phyloP scores from a whole-genome alignment of 2,797 vertebrate genomes.

The Semaprochilodus insignis region DNA sequence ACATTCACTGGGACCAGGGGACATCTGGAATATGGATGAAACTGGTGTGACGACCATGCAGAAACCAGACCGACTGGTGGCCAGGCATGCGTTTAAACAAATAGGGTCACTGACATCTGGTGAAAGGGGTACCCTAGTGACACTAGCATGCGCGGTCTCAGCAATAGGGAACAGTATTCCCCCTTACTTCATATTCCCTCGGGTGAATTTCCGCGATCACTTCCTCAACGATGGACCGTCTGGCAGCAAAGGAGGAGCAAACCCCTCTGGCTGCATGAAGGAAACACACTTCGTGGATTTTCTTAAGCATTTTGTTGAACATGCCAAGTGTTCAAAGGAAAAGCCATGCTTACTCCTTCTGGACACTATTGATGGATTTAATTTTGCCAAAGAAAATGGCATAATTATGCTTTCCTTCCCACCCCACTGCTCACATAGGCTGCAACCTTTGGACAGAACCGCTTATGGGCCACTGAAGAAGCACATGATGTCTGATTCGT shows the following conservation, averaged over 20 bases:
- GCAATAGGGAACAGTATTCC: too few species aligned
- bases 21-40: slow-evolving; percentile 45
- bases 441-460: slow-evolving; percentile 30
- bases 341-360: slow-evolving; percentile 9
- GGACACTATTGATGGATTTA: slow-evolving; percentile 1
- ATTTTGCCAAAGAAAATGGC: slow-evolving; percentile 31
- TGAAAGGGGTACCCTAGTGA: slow-evolving; percentile 32
- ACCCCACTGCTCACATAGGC: slow-evolving; percentile 15
- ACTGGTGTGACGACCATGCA: slow-evolving; percentile 4
- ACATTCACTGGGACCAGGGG: slow-evolving; percentile 27
- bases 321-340: slow-evolving; percentile 19
- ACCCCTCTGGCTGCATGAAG: too few species aligned
- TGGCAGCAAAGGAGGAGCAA: too few species aligned
- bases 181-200: too few species aligned
- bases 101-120: slow-evolving; percentile 32
- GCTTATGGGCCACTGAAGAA: slow-evolving; percentile 36
- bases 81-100: slow-evolving; percentile 41
- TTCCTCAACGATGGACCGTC: too few species aligned
- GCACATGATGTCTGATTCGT: slow-evolving; percentile 27
- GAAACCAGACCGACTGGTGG: slow-evolving; percentile 20
- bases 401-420: slow-evolving; percentile 18
- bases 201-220: too few species aligned
- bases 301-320: neutral
- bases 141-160: too few species aligned
- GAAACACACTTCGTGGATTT: slow-evolving; percentile 1